Evolutionary conservation across 2,888 invertebrate genomes (phyloP).

Genomic region (Molorchus minor): DNA sequence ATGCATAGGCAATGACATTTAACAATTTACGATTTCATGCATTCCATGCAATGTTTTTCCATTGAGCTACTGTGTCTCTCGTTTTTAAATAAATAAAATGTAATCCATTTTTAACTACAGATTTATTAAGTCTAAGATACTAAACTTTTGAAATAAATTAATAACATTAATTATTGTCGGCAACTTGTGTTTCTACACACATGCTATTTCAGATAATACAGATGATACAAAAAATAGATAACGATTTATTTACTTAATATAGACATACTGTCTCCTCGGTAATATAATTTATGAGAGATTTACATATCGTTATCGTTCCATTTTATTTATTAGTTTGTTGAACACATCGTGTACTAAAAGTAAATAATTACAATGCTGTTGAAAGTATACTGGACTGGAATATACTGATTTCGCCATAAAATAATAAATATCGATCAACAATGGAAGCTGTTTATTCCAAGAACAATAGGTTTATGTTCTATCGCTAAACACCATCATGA

Average conservation of each 20-base stretch:
- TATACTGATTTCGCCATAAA: conserved; percentile 11
- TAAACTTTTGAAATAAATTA: too few species aligned
- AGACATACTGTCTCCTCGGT: conserved; percentile 15
- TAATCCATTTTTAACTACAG: too few species aligned
- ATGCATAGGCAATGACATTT: too few species aligned
- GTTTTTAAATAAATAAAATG: too few species aligned
- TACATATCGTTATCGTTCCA: neutral
- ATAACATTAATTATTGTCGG: neutral
- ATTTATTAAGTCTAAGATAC: too few species aligned
- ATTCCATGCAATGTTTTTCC: too few species aligned
- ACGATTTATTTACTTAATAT: conserved; percentile 14
- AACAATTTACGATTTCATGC: too few species aligned
- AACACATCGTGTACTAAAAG: conserved; percentile 16
- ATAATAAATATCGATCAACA: neutral
- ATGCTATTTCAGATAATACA: neutral
- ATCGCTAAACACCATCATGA: too few species aligned
- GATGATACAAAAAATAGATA: conserved; percentile 4
- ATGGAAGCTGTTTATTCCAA: neutral
- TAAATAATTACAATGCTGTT: neutral
- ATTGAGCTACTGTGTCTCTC: too few species aligned
- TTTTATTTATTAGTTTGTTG: conserved; percentile 22
- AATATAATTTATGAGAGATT: conserved; percentile 11
- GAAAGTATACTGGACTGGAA: conserved; percentile 1
- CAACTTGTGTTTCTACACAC: neutral
- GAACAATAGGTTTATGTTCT: too few species aligned